phyloP scores from a whole-genome alignment of 1,140 invertebrate genomes.

The Calephelis virginiensis region DNA sequence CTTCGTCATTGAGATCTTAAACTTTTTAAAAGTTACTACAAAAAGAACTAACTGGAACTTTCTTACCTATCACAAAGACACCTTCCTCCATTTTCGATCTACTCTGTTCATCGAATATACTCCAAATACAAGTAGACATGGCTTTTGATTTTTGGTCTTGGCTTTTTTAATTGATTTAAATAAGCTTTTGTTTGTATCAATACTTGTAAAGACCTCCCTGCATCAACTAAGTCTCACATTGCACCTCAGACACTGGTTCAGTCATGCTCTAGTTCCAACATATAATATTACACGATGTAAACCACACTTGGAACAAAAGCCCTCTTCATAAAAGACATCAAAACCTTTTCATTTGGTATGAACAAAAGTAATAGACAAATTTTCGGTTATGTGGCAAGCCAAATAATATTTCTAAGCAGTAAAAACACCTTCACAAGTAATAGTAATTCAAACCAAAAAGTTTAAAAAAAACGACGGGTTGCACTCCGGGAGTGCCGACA shows the following conservation, averaged over 20 bases:
- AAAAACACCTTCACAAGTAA: too few relatives aligned
- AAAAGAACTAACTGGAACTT: neutral
- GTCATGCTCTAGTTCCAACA: slow-evolving; percentile 34
- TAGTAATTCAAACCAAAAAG: too few relatives aligned
- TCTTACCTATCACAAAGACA: slow-evolving; percentile 43
- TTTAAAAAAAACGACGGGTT: too few relatives aligned
- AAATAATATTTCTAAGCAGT: too few relatives aligned
- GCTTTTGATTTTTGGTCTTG: neutral
- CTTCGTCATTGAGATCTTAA: too few relatives aligned
- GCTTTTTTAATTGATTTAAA: neutral
- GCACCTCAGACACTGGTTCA: slow-evolving; percentile 31
- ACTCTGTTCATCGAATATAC: slow-evolving; percentile 42
- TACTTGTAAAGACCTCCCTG: slow-evolving; percentile 10
- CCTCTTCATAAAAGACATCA: slow-evolving; percentile 20
- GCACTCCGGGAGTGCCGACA: too few relatives aligned
- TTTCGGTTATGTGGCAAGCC: too few relatives aligned
- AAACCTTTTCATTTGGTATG: too few relatives aligned
- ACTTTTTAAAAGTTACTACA: neutral
- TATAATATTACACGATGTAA: slow-evolving; percentile 27
- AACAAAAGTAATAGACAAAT: too few relatives aligned
- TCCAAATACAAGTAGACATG: slow-evolving; percentile 32
- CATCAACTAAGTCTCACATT: slow-evolving; percentile 32
- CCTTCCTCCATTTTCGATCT: slow-evolving; percentile 38
- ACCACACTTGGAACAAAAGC: slow-evolving; percentile 23
- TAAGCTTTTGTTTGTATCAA: neutral